Evolutionary conservation across 64 coral and sea anemone genomes (phyloP).

Genomic region (Astreopora myriophthalma): DNA sequence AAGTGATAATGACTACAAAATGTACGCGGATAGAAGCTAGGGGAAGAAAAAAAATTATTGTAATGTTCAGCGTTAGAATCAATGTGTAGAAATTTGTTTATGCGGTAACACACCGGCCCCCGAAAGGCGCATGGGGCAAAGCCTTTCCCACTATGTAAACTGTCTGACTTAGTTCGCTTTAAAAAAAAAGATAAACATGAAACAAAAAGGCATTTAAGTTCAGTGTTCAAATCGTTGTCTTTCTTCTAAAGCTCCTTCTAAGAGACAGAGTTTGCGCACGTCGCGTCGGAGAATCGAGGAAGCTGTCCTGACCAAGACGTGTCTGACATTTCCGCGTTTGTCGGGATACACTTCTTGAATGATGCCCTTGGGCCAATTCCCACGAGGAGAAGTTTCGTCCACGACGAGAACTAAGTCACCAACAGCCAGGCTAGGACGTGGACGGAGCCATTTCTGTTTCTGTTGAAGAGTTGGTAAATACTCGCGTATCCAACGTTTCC

Average conservation of each 20-base stretch:
- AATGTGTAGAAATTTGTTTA: too few species aligned
- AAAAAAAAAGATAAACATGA: too few species aligned
- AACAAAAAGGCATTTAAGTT: too few species aligned
- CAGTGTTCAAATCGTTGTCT: too few species aligned
- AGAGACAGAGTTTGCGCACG: slow-evolving; percentile 4
- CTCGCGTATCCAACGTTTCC: slow-evolving; percentile 18
- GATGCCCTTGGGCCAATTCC: slow-evolving; percentile 13
- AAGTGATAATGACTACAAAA: too few species aligned
- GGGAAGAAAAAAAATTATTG: too few species aligned
- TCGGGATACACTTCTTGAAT: slow-evolving; percentile 5
- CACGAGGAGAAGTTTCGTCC: neutral
- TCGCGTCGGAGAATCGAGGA: neutral
- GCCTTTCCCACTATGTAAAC: too few species aligned
- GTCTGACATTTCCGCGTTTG: slow-evolving; percentile 4
- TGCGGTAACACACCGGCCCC: too few species aligned
- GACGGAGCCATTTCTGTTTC: slow-evolving; percentile 30
- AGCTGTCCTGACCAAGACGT: slow-evolving; percentile 16
- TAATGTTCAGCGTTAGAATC: too few species aligned
- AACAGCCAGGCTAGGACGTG: neutral
- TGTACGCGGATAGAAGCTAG: too few species aligned
- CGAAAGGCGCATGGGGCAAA: too few species aligned
- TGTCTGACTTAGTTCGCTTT: too few species aligned
- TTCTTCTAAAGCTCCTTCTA: neutral
- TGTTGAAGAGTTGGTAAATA: slow-evolving; percentile 23
- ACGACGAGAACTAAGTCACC: slow-evolving; percentile 42